Conservation (phyloP, 64 coral and sea anemone genomes). For the Dendrophyllia cribrosa region DNA sequence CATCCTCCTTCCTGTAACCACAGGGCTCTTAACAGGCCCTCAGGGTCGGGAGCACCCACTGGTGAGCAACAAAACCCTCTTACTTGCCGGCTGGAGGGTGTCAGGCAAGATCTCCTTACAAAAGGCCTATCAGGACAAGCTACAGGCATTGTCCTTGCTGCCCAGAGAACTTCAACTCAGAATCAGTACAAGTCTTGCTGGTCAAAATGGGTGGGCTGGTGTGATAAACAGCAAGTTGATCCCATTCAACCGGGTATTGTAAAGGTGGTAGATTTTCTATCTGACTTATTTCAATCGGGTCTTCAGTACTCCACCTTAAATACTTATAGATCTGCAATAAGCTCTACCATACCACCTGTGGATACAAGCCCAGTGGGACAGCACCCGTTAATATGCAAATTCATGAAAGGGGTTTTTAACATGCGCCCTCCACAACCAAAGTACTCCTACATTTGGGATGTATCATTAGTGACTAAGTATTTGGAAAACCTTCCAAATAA, state of each 20-base stretch:
- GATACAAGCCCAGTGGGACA: conserved; percentile 6
- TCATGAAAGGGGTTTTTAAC: conserved; percentile 30
- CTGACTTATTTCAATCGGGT: neutral
- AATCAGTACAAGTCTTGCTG: conserved; percentile 21
- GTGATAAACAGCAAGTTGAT: conserved; percentile 8
- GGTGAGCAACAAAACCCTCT: neutral
- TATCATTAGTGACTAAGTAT: conserved; percentile 11
- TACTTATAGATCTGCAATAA: conserved; percentile 15
- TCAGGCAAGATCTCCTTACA: conserved; percentile 5
- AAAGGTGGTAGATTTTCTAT: conserved; percentile 23
- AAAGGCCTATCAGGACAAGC: conserved; percentile 14
- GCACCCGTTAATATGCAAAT: neutral
- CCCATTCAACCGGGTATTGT: conserved; percentile 11
- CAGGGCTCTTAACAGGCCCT: conserved; percentile 19
- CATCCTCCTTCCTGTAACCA: conserved; percentile 13
- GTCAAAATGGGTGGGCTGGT: conserved; percentile 39
- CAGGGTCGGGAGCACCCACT: conserved; percentile 30
- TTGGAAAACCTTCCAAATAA: neutral
- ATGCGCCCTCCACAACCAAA: neutral
- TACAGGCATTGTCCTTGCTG: neutral
- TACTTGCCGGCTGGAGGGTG: conserved; percentile 15
- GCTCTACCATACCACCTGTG: neutral
- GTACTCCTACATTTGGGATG: conserved; percentile 31
- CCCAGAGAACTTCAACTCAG: neutral
- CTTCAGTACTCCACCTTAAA: conserved; percentile 7